These are phyloP conservation scores for Ochropleura leucogaster DNA, from an alignment of 2,888 invertebrate species.

Conservation along the genomic window DNA sequence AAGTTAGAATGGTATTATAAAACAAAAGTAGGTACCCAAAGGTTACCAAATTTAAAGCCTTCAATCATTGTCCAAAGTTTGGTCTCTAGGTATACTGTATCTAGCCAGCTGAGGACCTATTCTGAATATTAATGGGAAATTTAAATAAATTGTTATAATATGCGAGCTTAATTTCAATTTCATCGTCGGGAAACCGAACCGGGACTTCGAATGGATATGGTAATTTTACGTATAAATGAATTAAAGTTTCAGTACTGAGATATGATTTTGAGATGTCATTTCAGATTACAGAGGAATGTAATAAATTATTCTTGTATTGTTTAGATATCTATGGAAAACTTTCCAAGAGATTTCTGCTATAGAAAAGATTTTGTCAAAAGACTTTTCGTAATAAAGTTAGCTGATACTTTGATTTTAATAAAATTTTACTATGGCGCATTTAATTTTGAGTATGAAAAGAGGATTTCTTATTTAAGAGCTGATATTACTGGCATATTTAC, in stretches of 20 bases:
- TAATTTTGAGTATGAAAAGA: background rate
- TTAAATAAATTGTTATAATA: conserved; percentile 62
- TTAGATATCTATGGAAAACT: background rate
- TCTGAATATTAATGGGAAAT: conserved; percentile 68
- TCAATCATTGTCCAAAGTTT: conserved; percentile 45
- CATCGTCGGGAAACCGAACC: conserved; percentile 16
- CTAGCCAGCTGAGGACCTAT: conserved; percentile 28
- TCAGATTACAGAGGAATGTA: conserved; percentile 1
- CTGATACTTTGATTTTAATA: conserved; percentile 6
- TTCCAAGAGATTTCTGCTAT: background rate
- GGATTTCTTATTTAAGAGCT: background rate
- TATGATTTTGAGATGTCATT: conserved; percentile 8
- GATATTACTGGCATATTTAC: conserved; percentile 7
- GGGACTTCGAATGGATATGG: conserved; percentile 7
- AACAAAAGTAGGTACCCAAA: conserved; percentile 5
- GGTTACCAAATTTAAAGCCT: conserved; percentile 20
- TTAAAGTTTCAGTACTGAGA: conserved; percentile 29
- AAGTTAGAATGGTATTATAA: conserved; percentile 14
- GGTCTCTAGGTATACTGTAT: conserved; percentile 17
- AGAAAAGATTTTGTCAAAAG: background rate
- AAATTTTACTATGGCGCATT: background rate
- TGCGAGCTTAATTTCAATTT: conserved; percentile 61
- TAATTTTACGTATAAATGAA: conserved; percentile 44
- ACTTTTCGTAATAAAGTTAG: background rate
- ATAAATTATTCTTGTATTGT: conserved; percentile 5